Base-by-base conservation (phyloP, 1,140 invertebrate genomes). In the Tribolium madens region DNA sequence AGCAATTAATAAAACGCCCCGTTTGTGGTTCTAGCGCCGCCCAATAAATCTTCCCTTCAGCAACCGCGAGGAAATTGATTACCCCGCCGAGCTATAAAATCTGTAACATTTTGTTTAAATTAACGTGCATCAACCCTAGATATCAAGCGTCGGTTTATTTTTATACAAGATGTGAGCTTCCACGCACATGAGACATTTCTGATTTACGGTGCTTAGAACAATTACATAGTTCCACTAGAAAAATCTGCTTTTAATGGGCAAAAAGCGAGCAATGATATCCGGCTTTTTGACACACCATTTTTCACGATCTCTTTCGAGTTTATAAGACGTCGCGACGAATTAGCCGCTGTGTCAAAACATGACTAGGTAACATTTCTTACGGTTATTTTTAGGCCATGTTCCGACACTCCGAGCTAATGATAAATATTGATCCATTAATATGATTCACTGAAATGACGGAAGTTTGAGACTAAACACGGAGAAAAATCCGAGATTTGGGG, bases 91-190 rank as follows among this genome's bases (percentile, higher is more conserved):
- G 10, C 57, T 1, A 64, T 64, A 64, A 64, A 64, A 33, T 64
- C 1, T 64, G 57, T 64, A 31, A 33, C 57, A 64, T 64, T 64
- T 64, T 64, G 57, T 64, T 64, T 64, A 64, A 64, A 64, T 64
- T 33, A 64, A 33, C 57, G 57, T 64, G 57, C 57, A 33, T 64
- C 57, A 64, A 64, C 57, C 57, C 57, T 64, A 64, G 31, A 64
- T 64, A 12, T 31, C 57, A 42, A 9, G n/a, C 52, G 17, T 18
- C 6, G n/a, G 57, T 64, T 33, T 64, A 64, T 64, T 64, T 64
- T 33, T 31, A 33, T n/a, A 64, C 57, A n/a, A 3, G 31, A n/a
- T 17, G 57, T 64, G 18, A 33, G 26, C 12, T 26, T 13, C n/a
- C 26, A 64, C 26, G 10, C n/a, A 33, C 14, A 64, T 26, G 57